Conservation (phyloP, 2,797 vertebrate species). For the Spheniscus humboldti region DNA sequence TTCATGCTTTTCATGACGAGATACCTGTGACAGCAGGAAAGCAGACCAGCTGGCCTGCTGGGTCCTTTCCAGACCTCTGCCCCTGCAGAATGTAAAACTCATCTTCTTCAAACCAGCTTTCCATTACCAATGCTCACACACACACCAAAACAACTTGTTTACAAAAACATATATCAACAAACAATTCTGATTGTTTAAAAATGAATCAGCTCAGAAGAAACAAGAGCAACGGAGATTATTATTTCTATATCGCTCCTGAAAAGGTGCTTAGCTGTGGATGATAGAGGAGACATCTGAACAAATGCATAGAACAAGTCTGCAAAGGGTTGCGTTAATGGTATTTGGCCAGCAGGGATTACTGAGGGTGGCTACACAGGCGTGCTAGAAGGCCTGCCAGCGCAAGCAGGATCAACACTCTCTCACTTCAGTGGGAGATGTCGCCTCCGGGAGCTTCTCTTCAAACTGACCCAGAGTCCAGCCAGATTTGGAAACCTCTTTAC, state of each 20-base stretch:
- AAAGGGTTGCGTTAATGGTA: neutral
- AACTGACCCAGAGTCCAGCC: neutral
- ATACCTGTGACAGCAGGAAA: neutral
- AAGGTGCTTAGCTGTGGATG: neutral
- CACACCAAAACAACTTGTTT: neutral
- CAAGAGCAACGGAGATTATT: neutral
- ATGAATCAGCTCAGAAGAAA: neutral
- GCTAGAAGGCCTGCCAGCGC: neutral
- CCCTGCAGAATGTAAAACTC: neutral
- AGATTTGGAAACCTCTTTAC: neutral
- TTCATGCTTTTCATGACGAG: neutral
- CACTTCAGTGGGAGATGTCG: neutral
- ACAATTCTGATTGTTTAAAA: neutral
- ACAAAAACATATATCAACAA: neutral
- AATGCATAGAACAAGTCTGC: neutral
- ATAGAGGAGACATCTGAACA: neutral
- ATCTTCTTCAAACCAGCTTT: neutral
- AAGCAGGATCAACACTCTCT: neutral
- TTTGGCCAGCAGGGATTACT: neutral
- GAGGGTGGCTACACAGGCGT: neutral
- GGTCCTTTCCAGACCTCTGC: neutral
- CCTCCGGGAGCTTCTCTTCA: neutral
- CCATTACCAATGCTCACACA: neutral
- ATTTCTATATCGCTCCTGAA: neutral
- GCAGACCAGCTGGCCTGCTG: neutral